These are phyloP conservation scores for Drosophila setifemur DNA, from an alignment of 1,140 invertebrate species.

Conservation along the genomic window DNA sequence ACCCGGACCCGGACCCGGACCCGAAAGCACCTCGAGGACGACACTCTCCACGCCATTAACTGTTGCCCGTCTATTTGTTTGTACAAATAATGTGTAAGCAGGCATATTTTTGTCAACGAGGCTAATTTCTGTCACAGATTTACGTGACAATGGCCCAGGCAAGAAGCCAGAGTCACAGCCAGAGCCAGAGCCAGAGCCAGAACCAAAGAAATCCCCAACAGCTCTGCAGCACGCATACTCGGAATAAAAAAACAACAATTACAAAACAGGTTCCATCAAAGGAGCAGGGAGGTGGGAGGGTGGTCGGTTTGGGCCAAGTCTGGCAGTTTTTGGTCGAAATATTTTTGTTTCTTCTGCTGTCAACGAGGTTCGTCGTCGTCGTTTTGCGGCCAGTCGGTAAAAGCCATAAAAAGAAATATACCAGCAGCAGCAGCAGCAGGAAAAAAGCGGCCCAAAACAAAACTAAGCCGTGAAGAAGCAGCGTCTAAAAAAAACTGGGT, in stretches of 20 bases:
- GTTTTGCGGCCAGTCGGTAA: constrained; percentile 70
- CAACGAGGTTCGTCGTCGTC: constrained; percentile 38
- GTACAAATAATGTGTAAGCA: constrained; percentile 80
- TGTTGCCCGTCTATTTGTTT: constrained; percentile 68
- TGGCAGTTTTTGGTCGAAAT: constrained; percentile 24
- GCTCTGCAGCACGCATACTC: constrained; percentile 33
- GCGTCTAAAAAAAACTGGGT: constrained; percentile 54
- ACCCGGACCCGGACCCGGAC: not conserved
- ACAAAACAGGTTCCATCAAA: constrained; percentile 68
- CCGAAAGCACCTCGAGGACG: constrained; percentile 7
- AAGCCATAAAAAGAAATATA: constrained; percentile 73
- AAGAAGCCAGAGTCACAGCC: constrained; percentile 27
- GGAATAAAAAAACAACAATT: constrained; percentile 70
- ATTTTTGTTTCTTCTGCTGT: constrained; percentile 30
- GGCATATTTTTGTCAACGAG: constrained; percentile 79
- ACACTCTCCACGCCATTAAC: constrained; percentile 48
- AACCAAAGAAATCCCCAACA: constrained; percentile 39
- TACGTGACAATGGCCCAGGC: constrained; percentile 69
- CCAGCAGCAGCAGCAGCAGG: constrained; percentile 31
- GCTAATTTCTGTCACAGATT: constrained; percentile 77
- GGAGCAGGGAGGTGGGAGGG: not conserved
- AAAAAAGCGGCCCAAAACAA: constrained; percentile 35
- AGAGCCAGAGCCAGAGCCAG: constrained; percentile 7
- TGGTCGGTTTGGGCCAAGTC: not conserved
- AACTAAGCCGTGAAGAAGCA: constrained; percentile 55